Base-by-base conservation (phyloP, 2,888 invertebrate genomes). In the Tuta absoluta region DNA sequence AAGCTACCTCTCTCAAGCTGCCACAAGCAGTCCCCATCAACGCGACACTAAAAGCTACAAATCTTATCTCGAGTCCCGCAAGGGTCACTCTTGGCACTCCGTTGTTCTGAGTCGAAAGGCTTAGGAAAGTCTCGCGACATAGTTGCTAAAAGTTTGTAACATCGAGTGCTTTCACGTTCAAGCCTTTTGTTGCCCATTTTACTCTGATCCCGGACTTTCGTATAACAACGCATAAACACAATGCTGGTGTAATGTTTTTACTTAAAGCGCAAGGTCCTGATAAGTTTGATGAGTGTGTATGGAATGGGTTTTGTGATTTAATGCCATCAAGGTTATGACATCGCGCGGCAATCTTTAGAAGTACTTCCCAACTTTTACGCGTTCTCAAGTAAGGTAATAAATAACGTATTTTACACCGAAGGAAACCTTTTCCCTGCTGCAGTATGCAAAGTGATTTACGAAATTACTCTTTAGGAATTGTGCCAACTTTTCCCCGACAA, bases 141-240 rank as follows among this genome's bases (percentile, higher is more conserved):
- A 86, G 85, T 88, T 85, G 81, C 88, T 87, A 85, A 87, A 89
- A 90, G 86, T 89, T 89, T 84, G 82, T 84, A 86, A 85, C 83
- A 87, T 88, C 83, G 86, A 89, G 83, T 79, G 87, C 88, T 89
- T 89, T 87, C 80, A 84, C 81, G 82, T 80, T 82, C 71, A 79
- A 84, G 82, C 76, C 68, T 76, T 76, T 69, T 71, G 64, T 68
- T 72, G 69, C 73, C 87, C 85, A 84, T 72, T 74, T 70, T 70
- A 65, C 61, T 58, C 64, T 69, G 79, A 73, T 67, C 78, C 68
- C 63, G 53, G 61, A 60, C 37, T 45, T 10, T 23, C 24, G 19
- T 19, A 14, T 14, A 21, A 59, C 51, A 53, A 14, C 24, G 28
- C 3, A 1, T 56, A 56, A 53, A 56, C 33, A 33, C n/a, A 56